phyloP scores from a whole-genome alignment of 2,113 vertebrate genomes.

The Oxyura jamaicensis region DNA sequence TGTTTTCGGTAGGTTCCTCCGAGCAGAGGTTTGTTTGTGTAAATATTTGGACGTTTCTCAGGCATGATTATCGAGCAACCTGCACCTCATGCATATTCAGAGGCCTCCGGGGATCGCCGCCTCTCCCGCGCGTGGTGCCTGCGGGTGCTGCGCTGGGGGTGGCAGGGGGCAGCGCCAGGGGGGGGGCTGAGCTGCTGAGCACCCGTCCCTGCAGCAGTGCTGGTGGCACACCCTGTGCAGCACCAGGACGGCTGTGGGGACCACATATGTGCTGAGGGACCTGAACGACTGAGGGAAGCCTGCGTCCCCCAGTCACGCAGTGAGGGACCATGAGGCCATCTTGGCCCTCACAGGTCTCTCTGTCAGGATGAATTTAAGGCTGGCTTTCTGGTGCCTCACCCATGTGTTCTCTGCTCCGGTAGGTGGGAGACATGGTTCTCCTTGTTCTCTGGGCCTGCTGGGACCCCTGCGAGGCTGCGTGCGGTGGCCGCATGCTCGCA shows the following conservation, averaged over 20 bases:
- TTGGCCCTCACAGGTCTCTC: not conserved
- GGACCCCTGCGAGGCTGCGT: rapidly evolving
- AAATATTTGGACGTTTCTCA: constrained; percentile 67
- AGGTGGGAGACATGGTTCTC: rapidly evolving
- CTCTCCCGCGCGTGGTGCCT: rapidly evolving
- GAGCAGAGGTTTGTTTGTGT: constrained; percentile 60
- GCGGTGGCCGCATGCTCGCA: rapidly evolving
- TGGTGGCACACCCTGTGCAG: not conserved
- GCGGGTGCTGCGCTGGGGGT: not conserved
- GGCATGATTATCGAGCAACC: constrained; percentile 45
- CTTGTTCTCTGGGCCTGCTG: rapidly evolving
- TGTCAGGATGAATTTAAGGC: not conserved
- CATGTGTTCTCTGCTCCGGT: rapidly evolving
- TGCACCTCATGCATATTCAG: constrained; percentile 68
- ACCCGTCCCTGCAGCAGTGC: not conserved
- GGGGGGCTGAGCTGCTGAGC: rapidly evolving
- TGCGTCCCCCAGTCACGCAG: rapidly evolving
- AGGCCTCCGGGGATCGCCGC: not conserved
- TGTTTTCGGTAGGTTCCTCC: constrained; percentile 41
- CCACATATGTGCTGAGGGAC: not conserved
- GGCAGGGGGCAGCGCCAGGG: not conserved
- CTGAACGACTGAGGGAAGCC: not conserved
- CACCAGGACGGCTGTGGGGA: not conserved
- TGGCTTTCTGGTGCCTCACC: not conserved
- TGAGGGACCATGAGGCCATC: not conserved